Percentiles rank a stretch among this genome's conserved stretches.
These are phyloP conservation scores for Anodontia alba DNA, from an alignment of 2,888 invertebrate genomes.

Conservation along the genomic window DNA sequence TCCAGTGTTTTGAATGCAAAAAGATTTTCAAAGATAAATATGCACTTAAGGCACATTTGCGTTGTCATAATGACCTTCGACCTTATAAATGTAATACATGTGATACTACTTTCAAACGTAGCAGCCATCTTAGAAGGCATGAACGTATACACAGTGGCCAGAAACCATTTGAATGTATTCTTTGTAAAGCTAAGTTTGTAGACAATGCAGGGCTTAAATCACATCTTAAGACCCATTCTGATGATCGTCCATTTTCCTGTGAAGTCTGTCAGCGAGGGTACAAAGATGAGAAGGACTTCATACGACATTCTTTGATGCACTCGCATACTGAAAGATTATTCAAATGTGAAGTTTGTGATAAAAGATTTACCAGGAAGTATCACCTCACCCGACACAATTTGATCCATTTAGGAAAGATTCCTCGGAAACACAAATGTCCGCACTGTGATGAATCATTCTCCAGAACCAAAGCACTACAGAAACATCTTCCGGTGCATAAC, in stretches of 20 bases:
- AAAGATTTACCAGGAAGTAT: constrained; percentile 32
- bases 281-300: neutral
- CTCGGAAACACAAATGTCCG: constrained; percentile 20
- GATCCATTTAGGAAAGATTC: constrained; percentile 28
- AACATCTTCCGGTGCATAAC: neutral
- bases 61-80: neutral
- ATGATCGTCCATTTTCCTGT: neutral
- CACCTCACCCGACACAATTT: constrained; percentile 41
- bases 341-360: constrained; percentile 41
- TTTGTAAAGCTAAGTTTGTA: neutral
- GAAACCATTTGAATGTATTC: neutral
- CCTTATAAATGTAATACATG: neutral
- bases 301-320: neutral
- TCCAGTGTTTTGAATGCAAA: neutral
- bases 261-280: neutral
- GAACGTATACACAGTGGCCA: neutral
- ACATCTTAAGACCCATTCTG: neutral
- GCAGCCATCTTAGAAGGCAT: neutral
- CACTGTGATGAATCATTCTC: constrained; percentile 31
- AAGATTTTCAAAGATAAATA: neutral
- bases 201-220: neutral
- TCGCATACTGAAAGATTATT: neutral
- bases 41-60: neutral
- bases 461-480: constrained; percentile 13
- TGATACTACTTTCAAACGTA: neutral